Evolutionary conservation across 2,113 vertebrate genomes (phyloP).

Genomic region (Nothobranchius kuhntae): DNA sequence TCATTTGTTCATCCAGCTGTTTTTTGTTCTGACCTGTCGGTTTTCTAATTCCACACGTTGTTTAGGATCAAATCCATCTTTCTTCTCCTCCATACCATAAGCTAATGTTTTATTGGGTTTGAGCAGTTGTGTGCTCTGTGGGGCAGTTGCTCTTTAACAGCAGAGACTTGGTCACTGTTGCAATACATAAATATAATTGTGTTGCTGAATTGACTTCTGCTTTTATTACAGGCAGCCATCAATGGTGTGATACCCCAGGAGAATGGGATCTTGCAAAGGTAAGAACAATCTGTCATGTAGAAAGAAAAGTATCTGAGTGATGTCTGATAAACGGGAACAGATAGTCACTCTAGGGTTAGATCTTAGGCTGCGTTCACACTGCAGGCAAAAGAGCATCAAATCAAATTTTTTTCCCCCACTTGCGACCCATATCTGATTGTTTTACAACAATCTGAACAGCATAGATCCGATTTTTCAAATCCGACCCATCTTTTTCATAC

Average conservation of each 20-base stretch:
- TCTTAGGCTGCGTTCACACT: too few relatives aligned
- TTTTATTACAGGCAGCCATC: slow-evolving; percentile 92
- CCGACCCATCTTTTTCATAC: too few relatives aligned
- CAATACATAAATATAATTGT: background rate
- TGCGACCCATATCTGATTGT: too few relatives aligned
- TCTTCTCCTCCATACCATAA: background rate
- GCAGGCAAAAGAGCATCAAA: too few relatives aligned
- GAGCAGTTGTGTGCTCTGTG: background rate
- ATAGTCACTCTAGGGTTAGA: too few relatives aligned
- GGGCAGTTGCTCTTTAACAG: background rate
- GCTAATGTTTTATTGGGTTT: background rate
- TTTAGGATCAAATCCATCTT: background rate
- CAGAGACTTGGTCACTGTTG: background rate
- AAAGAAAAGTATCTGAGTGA: background rate
- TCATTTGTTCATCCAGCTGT: slow-evolving; percentile 28
- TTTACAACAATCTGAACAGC: too few relatives aligned
- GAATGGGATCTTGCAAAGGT: slow-evolving; percentile 98
- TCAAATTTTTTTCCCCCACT: too few relatives aligned
- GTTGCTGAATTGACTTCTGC: background rate
- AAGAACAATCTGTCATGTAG: slow-evolving; percentile 45
- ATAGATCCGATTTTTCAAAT: too few relatives aligned
- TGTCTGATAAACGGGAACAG: too few relatives aligned
- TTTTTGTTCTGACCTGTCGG: slow-evolving; percentile 7
- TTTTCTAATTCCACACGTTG: background rate
- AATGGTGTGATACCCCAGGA: slow-evolving; percentile 99